Evolutionary conservation across 2,113 vertebrate species (phyloP).

Genomic region (Misgurnus anguillicaudatus): DNA sequence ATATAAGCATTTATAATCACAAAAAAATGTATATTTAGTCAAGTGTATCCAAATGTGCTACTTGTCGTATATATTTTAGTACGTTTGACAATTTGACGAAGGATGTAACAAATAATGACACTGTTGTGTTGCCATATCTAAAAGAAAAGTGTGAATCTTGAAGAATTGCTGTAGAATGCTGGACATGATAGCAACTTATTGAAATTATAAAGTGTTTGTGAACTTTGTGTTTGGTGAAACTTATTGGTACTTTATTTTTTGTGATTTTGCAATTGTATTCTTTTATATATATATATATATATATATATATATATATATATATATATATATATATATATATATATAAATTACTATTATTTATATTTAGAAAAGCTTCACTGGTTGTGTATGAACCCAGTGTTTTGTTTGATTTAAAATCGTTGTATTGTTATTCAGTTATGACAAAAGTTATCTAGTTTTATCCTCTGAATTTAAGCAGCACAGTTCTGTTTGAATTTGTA

Average conservation of each 20-base stretch:
- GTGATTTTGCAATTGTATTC: not conserved
- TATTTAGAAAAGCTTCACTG: not conserved
- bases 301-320: too few species aligned
- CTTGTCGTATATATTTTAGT: not conserved
- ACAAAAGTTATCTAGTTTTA: not conserved
- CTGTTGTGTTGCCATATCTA: not conserved
- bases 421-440: not conserved
- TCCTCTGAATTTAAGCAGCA: not conserved
- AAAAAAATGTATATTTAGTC: not conserved
- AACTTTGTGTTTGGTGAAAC: too few species aligned
- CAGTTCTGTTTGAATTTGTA: conserved; percentile 2
- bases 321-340: too few species aligned
- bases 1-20: not conserved
- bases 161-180: too few species aligned
- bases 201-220: too few species aligned
- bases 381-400: conserved; percentile 6
- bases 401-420: not conserved
- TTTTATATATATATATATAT: too few species aligned
- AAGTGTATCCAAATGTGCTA: not conserved
- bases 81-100: not conserved
- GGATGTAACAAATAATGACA: not conserved
- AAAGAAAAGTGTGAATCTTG: too few species aligned
- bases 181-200: too few species aligned
- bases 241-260: too few species aligned
- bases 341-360: not conserved